Percentiles rank a stretch among this genome's conserved stretches.
These are phyloP conservation scores for Thermophis baileyi DNA, from an alignment of 2,113 vertebrate genomes.

Conservation along the genomic window DNA sequence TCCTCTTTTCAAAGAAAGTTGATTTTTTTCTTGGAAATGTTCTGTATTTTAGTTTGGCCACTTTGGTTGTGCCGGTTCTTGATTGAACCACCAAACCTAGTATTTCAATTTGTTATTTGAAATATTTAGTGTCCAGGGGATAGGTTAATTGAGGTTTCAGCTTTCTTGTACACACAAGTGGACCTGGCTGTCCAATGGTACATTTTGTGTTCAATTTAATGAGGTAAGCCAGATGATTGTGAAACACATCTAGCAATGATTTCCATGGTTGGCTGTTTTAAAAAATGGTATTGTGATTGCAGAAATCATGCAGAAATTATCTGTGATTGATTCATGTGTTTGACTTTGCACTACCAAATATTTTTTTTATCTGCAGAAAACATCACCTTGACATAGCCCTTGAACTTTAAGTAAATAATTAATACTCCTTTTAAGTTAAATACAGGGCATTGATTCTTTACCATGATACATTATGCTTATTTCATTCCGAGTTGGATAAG, in stretches of 20 bases:
- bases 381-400: not conserved
- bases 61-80: not conserved
- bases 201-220: not conserved
- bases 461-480: not conserved
- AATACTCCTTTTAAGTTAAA: constrained; percentile 2
- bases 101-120: not conserved
- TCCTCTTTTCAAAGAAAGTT: not conserved
- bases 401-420: not conserved
- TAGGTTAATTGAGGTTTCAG: not conserved
- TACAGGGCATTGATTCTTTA: not conserved
- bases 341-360: not conserved
- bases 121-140: not conserved
- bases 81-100: not conserved
- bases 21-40: not conserved
- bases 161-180: not conserved
- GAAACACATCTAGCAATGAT: not conserved
- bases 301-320: not conserved
- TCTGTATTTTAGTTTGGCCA: not conserved
- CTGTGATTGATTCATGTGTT: not conserved
- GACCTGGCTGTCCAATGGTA: not conserved
- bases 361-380: not conserved
- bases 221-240: not conserved
- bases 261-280: not conserved
- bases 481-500: not conserved
- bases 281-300: not conserved